Base-by-base conservation (phyloP, 2,113 vertebrate genomes). In the Athene cunicularia region DNA sequence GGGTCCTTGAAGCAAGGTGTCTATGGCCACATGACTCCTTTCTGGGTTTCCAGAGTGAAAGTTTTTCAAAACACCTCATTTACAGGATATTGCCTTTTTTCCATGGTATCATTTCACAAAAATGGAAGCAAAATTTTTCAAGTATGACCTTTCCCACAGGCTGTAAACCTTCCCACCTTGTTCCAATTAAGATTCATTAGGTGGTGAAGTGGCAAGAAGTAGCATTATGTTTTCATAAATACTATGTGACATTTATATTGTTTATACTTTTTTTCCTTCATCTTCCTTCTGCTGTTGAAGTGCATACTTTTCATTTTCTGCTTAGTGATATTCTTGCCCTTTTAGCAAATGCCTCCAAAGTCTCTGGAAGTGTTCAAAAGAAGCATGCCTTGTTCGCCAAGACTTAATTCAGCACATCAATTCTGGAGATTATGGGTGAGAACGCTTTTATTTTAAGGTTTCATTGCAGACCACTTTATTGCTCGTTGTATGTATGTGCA, bases 401-500 rank as follows among this genome's bases (percentile, higher is more conserved):
- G 96, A 97, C 71, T 84, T 98, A 94, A 98, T 98, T 91, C 95
- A 98, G 26, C 71, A 5, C 73, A 92, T 98, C 88, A 98, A 98
- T 96, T 89, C 92, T 80, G 96, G 97, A 95, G 96, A 98, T 93
- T 98, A 98, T 49, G 98, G 98, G 98, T 98, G 88, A 98, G 98
- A 90, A 73, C 20, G 37, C 37, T 91, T 60, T 71, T 74, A 45
- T 80, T 95, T 96, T 81, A 50, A 90, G 35, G 17, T 28, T 93
- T 74, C 88, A 3, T 67, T 95, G 33, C 75, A 67, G 66, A 86
- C 21, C 37, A 68, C 17, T 62, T 7, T 56, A 62, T 75, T 75
- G 53, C 11, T 80, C 11, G 33, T 47, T 33, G 49, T 53, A 50
- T 23, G 8, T 49, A 80, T 26, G 17, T 35, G 37, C 10, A 94